Evolutionary conservation across 1,140 invertebrate species (phyloP), one percentile per base, ranked within the genome.

Genomic region (Zaprionus lachaisei): DNA sequence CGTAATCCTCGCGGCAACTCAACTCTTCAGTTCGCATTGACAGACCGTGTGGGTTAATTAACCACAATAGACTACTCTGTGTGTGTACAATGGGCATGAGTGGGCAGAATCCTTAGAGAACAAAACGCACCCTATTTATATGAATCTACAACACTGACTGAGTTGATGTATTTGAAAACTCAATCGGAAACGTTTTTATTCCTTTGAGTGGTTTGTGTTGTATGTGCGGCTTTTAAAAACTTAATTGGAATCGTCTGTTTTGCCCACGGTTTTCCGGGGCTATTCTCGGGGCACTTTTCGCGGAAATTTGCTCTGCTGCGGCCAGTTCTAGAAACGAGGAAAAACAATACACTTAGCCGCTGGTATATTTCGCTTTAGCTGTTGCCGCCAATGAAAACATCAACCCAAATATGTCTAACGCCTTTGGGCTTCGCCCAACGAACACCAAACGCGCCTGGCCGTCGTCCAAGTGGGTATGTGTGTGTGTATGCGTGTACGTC

Each of bases 361-460:
- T 34, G 66, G 31, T 41, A 69, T 47, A 38, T 63, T 65, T 22
- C 31, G 31, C 71, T 54, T 64, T 74, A 69, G 74, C 73, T 69
- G 56, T 64, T 69, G 58, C 37, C 68, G 64, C 70, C 78, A 78
- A 77, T 80, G 79, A 75, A 78, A 78, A 80, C 66, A 79, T 80
- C 79, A 80, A 79, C 75, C 79, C 66, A 79, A 80, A 80, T 78
- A 80, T 75, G 72, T 80, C 64, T 67, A 80, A 78, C 62, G 66
- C 61, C 76, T 51, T 71, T 75, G 71, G 79, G 76, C 79, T 54
- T 37, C 24, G 38, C 38, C 37, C 54, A 67, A 41, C 37, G 7
- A 17, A 34, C 31, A 34, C 31, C 31, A 11, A 7, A 0, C 3
- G 31, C n/a, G 74, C 47, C 75, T 68, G 63, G 41, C 56, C 56